These are phyloP conservation scores for Halictus ligatus DNA, from an alignment of 2,888 invertebrate genomes.

Conservation along the genomic window DNA sequence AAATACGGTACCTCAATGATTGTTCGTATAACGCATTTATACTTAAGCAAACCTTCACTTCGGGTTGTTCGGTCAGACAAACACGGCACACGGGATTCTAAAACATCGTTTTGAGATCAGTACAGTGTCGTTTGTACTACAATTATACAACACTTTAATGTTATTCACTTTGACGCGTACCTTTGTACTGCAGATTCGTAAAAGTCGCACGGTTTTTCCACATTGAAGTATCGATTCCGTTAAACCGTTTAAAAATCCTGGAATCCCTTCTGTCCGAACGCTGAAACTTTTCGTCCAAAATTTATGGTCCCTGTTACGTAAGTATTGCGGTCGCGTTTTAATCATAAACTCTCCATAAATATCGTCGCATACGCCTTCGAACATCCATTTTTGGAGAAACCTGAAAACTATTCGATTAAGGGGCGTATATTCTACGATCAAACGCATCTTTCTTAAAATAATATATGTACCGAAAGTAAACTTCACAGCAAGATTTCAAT, in stretches of 20 bases:
- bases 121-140: conserved; percentile 16
- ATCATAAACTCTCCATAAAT: conserved; percentile 94
- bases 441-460: background rate
- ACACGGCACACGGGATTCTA: conserved; percentile 86
- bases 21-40: conserved; percentile 85
- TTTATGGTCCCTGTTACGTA: conserved; percentile 87
- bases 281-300: conserved; percentile 90
- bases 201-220: conserved; percentile 90
- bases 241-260: conserved; percentile 88
- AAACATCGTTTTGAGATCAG: conserved; percentile 19
- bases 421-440: background rate
- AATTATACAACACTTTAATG: background rate
- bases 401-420: conserved; percentile 80
- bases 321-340: conserved; percentile 88
- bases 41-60: conserved; percentile 86
- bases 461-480: conserved; percentile 86
- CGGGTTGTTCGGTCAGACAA: conserved; percentile 86
- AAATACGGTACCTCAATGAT: conserved; percentile 85
- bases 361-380: conserved; percentile 93
- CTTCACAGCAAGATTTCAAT: conserved; percentile 86
- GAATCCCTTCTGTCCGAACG: conserved; percentile 85
- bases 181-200: conserved; percentile 89
- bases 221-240: conserved; percentile 89
- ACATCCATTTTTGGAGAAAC: conserved; percentile 93
- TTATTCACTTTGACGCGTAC: conserved; percentile 84